Conservation (phyloP, 1,140 invertebrate genomes). For the Panonychus citri region DNA sequence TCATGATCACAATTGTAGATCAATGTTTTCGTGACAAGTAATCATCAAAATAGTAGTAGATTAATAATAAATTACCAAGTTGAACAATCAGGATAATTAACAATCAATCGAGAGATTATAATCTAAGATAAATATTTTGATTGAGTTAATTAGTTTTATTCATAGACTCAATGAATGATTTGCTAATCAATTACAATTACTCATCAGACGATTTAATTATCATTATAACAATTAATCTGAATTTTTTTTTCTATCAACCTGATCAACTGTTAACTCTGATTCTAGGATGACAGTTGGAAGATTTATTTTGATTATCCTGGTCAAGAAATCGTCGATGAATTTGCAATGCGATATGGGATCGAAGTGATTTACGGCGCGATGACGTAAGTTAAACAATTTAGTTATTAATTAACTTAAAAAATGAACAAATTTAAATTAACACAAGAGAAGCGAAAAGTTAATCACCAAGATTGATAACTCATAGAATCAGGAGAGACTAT, state of each 20-base stretch:
- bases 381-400: constrained; percentile 37
- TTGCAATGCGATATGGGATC: constrained; percentile 98
- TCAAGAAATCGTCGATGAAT: constrained; percentile 97
- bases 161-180: neutral
- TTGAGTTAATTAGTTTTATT: neutral
- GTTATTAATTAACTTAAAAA: neutral
- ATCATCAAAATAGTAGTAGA: no score
- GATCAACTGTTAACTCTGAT: constrained; percentile 6
- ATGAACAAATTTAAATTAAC: constrained; percentile 1
- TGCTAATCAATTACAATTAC: neutral
- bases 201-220: neutral
- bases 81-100: no score
- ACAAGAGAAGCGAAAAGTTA: no score
- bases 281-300: constrained; percentile 84
- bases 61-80: no score
- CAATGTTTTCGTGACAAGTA: no score
- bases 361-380: constrained; percentile 99
- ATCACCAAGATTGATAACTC: neutral
- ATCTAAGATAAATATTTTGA: no score
- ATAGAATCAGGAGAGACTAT: no score
- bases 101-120: no score
- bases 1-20: no score
- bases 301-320: constrained; percentile 93
- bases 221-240: neutral
- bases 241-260: neutral